Evolutionary conservation across 2,888 invertebrate species (phyloP).

Genomic region (Drosophila pseudotalamancana): DNA sequence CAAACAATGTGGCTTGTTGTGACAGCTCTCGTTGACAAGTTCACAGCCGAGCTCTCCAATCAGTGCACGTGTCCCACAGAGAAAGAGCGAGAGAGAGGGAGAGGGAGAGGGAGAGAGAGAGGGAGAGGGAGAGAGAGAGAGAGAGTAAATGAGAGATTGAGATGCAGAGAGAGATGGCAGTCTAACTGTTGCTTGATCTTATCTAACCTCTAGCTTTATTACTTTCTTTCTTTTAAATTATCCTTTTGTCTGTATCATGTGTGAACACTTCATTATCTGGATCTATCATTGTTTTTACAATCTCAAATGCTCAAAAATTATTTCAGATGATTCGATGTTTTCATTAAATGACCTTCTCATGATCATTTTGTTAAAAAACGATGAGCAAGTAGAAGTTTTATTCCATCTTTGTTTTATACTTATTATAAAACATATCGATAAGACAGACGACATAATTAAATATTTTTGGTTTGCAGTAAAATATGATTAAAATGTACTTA

Average conservation of each 20-base stretch:
- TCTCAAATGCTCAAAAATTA: neutral
- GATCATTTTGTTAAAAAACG: no score
- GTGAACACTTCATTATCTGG: neutral
- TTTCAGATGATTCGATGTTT: no score
- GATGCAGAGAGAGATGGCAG: conserved; percentile 5
- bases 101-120: neutral
- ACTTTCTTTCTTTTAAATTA: neutral
- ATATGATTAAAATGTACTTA: no score
- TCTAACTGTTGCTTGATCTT: neutral
- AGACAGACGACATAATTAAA: no score
- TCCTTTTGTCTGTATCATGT: neutral
- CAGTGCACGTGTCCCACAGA: conserved; percentile 49
- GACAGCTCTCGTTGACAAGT: conserved; percentile 64
- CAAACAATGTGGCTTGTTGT: conserved; percentile 59
- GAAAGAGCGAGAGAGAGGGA: neutral
- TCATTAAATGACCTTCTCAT: no score
- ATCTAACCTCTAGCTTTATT: conserved; percentile 2
- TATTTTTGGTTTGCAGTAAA: no score
- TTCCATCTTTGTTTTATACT: no score
- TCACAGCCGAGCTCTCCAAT: conserved; percentile 35
- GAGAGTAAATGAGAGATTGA: neutral
- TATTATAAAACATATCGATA: no score
- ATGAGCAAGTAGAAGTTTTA: no score
- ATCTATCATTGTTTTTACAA: neutral
- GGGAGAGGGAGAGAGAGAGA: conserved; percentile 17